phyloP scores from a whole-genome alignment of 2,797 vertebrate genomes.

The Pseudomugil tenellus region DNA sequence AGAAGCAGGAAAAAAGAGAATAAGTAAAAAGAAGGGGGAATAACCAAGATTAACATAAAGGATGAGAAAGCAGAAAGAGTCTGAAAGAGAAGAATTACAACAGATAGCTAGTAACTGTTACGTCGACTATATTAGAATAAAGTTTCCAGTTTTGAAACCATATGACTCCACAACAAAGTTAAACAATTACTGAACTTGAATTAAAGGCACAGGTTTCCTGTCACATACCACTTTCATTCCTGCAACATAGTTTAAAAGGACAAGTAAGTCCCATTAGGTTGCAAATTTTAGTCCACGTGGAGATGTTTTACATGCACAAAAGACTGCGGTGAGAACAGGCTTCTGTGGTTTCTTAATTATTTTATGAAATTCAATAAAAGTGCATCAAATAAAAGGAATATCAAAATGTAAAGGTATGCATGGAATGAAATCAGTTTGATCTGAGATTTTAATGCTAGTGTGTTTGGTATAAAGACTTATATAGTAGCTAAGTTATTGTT shows the following conservation, averaged over 20 bases:
- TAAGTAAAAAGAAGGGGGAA: background rate
- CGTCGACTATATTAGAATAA: background rate
- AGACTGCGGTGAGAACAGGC: background rate
- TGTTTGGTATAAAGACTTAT: background rate
- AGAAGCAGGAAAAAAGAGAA: background rate
- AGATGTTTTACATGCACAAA: background rate
- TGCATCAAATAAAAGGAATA: background rate
- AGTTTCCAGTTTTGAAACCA: background rate
- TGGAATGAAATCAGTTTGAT: background rate
- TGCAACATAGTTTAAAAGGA: background rate
- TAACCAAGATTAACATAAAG: background rate
- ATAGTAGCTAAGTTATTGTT: background rate
- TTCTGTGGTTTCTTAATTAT: background rate
- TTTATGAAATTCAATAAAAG: background rate
- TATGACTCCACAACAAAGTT: conserved; percentile 7
- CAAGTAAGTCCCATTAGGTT: background rate
- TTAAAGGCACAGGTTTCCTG: background rate
- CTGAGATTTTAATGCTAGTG: background rate
- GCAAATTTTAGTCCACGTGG: background rate
- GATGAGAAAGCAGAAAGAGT: background rate
- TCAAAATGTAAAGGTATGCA: background rate
- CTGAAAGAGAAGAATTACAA: background rate
- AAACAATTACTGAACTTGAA: conserved; percentile 6
- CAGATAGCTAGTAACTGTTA: background rate
- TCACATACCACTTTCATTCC: conserved; percentile 7